phyloP scores from a whole-genome alignment of 1,140 invertebrate species.

The Ylistrum balloti region DNA sequence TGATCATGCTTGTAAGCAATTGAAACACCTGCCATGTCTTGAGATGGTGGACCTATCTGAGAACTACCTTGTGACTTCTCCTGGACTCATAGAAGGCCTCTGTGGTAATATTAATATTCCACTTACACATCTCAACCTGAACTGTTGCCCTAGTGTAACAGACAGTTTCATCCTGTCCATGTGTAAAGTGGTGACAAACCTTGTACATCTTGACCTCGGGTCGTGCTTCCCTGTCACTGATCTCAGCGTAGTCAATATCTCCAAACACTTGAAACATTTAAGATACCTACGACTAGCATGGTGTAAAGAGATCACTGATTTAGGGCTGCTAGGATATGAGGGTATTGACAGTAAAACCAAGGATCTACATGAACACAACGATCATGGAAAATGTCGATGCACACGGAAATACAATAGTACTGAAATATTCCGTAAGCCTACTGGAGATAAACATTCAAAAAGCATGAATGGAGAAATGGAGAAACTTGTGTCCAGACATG shows the following conservation, averaged over 20 bases:
- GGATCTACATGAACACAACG: conserved; percentile 60
- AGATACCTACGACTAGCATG: conserved; percentile 86
- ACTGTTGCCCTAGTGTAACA: conserved; percentile 85
- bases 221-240: conserved; percentile 88
- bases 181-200: conserved; percentile 82
- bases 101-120: conserved; percentile 81
- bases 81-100: conserved; percentile 84
- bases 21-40: conserved; percentile 84
- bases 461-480: conserved; percentile 84
- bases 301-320: conserved; percentile 87
- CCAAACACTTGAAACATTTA: conserved; percentile 86
- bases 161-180: conserved; percentile 84
- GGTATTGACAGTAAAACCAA: conserved; percentile 50
- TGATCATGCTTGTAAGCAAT: conserved; percentile 84
- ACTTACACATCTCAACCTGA: conserved; percentile 86
- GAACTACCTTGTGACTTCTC: conserved; percentile 86
- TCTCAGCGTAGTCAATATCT: conserved; percentile 84
- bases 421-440: conserved; percentile 73
- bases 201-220: conserved; percentile 86
- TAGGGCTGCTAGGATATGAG: conserved; percentile 85
- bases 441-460: conserved; percentile 75
- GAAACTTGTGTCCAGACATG: conserved; percentile 47
- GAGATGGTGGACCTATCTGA: conserved; percentile 87
- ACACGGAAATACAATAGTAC: conserved; percentile 64
- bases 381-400: conserved; percentile 68